Evolutionary conservation across 1,140 invertebrate genomes (phyloP).

Genomic region (Mizuhopecten yessoensis): DNA sequence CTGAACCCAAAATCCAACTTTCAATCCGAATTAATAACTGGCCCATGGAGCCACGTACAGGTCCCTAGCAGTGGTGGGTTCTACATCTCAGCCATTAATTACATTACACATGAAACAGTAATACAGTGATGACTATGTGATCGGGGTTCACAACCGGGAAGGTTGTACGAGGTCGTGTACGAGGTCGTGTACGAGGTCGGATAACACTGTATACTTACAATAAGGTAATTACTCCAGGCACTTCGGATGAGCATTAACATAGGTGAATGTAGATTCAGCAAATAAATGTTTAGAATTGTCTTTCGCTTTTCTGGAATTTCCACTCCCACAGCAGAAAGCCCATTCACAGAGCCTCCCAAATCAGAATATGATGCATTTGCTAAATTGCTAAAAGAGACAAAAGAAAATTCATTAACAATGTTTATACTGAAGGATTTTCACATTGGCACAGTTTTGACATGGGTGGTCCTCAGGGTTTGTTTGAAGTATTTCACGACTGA

Average conservation of each 20-base stretch:
- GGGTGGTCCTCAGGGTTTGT: no score
- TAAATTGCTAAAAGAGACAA: conserved; percentile 58
- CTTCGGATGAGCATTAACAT: conserved; percentile 79
- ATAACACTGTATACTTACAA: conserved; percentile 73
- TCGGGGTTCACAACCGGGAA: no score
- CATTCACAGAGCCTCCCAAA: conserved; percentile 70
- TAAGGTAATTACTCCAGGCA: conserved; percentile 81
- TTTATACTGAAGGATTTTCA: neutral
- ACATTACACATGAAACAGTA: neutral
- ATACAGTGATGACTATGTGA: no score
- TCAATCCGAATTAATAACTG: no score
- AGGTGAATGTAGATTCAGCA: conserved; percentile 78
- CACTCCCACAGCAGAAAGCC: conserved; percentile 66
- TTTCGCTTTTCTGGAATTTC: conserved; percentile 59
- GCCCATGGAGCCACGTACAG: no score
- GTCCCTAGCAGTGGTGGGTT: no score
- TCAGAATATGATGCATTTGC: conserved; percentile 69
- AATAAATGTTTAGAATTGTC: conserved; percentile 78
- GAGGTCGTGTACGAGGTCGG: no score
- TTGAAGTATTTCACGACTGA: no score
- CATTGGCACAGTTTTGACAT: no score
- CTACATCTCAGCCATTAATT: no score
- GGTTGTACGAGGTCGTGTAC: no score
- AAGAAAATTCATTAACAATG: neutral
- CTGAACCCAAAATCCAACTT: no score